phyloP scores from a whole-genome alignment of 2,888 invertebrate genomes.

The Clistopyga incitator region DNA sequence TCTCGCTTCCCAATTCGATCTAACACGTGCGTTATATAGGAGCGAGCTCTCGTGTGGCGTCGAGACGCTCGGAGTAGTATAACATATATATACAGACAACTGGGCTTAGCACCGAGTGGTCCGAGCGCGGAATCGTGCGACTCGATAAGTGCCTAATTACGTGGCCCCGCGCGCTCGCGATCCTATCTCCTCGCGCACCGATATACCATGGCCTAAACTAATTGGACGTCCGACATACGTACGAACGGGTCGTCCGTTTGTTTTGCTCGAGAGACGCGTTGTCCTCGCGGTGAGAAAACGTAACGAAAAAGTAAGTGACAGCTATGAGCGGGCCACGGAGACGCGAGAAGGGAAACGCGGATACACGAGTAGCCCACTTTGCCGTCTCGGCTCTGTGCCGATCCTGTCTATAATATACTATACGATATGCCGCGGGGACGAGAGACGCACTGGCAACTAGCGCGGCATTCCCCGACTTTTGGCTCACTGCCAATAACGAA shows the following conservation, averaged over 20 bases:
- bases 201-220: constrained; percentile 75
- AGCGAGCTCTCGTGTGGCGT: constrained; percentile 6
- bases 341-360: constrained; percentile 10
- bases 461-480: constrained; percentile 18
- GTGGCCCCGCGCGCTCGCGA: constrained; percentile 69
- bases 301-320: constrained; percentile 31
- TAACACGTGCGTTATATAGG: constrained; percentile 32
- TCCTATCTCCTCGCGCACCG: constrained; percentile 67
- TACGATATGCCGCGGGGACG: constrained; percentile 29
- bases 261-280: constrained; percentile 25
- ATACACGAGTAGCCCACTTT: constrained; percentile 51
- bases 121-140: constrained; percentile 64
- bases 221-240: constrained; percentile 75
- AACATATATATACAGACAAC: constrained; percentile 16
- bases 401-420: constrained; percentile 35
- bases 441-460: constrained; percentile 39
- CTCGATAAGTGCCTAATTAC: constrained; percentile 81
- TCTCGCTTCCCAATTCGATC: constrained; percentile 45
- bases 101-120: constrained; percentile 13
- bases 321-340: background rate
- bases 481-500: constrained; percentile 58
- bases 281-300: constrained; percentile 12
- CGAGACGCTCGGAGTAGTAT: background rate
- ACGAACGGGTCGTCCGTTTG: constrained; percentile 50
- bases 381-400: background rate